These are phyloP conservation scores for Psephotus haematonotus DNA, from an alignment of 2,113 vertebrate genomes.

Conservation along the genomic window DNA sequence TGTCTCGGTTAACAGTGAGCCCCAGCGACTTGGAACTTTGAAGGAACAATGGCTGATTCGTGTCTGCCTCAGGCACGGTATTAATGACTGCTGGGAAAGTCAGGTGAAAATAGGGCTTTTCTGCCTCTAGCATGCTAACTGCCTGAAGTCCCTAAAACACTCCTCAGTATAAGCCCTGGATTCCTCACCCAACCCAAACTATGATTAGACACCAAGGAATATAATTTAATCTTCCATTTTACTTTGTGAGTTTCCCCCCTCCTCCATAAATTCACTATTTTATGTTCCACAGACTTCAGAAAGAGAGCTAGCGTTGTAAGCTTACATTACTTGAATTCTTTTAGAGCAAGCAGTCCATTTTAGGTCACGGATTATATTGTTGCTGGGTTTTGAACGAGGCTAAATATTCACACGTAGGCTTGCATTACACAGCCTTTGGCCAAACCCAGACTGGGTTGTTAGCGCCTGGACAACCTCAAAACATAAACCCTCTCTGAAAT, in stretches of 20 bases:
- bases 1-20: neutral
- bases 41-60: neutral
- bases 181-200: neutral
- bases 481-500: neutral
- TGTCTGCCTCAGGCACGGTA: neutral
- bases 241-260: neutral
- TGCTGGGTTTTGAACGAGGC: neutral
- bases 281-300: neutral
- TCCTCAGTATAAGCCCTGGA: neutral
- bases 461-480: neutral
- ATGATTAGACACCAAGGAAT: neutral
- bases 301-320: neutral
- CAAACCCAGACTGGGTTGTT: neutral
- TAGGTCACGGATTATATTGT: neutral
- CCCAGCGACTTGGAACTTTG: neutral
- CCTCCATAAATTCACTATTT: neutral
- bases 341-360: neutral
- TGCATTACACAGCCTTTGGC: neutral
- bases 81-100: neutral
- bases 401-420: neutral
- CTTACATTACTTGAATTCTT: neutral
- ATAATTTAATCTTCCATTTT: neutral
- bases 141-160: neutral
- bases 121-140: neutral
- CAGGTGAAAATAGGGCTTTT: neutral